Evolutionary conservation across 2,888 invertebrate species (phyloP), one percentile per base, ranked within the genome.

Genomic region (Heliconius charithonia): DNA sequence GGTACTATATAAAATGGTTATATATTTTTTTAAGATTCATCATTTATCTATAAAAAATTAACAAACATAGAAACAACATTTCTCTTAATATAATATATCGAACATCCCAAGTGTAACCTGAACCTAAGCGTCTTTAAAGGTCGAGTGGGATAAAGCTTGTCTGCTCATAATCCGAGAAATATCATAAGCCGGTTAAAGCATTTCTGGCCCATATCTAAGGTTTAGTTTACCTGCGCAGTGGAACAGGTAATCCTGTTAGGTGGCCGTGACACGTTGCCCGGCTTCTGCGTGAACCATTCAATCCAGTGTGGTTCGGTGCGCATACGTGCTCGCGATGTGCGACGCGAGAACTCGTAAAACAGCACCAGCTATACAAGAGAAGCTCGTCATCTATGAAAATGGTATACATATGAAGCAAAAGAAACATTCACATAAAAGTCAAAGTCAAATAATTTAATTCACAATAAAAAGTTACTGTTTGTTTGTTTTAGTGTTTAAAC

Each of bases 181-280:
- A 85, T 84, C 84, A 85, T 92, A 92, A 93, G 90, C 91, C 88
- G 90, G 90, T 90, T 92, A 92, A 89, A 87, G 87, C 88, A 87
- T 87, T 89, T 85, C 84, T 85, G 87, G 88, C 90, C 88, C 87
- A 89, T 88, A 89, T 88, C 87, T 85, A 87, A 88, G 87, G 88
- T 88, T 88, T 85, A 87, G 87, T 90, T 89, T 91, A 91, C 91
- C 90, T 92, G 92, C 93, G 92, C 90, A 93, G 91, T 93, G 89
- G 93, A 92, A 89, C 93, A 92, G 91, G 93, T 93, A 95, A 95
- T 95, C 95, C 95, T 93, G 94, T 95, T 95, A 95, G 93, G 89
- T 93, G 95, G 90, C 94, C 95, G 90, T 94, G 94, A 94, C 95
- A 94, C 88, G 91, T 88, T 93, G 91, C 89, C 91, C 92, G 93